Conservation (phyloP, 2,113 vertebrate species). For the Eudyptes chrysolophus region DNA sequence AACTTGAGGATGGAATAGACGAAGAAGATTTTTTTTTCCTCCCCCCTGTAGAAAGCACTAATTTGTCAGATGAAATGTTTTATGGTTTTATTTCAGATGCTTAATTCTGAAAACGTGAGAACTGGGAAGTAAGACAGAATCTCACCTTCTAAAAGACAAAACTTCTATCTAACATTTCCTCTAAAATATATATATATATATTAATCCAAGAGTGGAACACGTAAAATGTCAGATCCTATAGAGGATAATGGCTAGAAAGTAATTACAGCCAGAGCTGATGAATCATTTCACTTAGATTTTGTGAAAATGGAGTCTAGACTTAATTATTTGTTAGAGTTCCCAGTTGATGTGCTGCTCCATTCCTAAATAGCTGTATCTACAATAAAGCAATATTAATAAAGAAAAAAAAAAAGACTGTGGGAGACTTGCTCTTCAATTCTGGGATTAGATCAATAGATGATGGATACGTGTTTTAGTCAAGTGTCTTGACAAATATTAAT, state of each 20-base stretch:
- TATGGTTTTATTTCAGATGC: neutral
- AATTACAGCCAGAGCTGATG: conserved; percentile 55
- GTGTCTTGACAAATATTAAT: conserved; percentile 38
- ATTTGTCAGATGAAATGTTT: neutral
- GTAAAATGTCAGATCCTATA: neutral
- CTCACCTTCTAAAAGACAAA: conserved; percentile 13
- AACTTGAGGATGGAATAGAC: neutral
- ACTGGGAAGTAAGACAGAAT: neutral
- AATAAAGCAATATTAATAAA: conserved; percentile 35
- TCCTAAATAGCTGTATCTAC: conserved; percentile 26
- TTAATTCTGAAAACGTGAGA: neutral
- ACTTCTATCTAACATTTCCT: neutral
- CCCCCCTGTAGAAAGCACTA: neutral
- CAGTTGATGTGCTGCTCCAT: neutral
- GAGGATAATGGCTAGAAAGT: conserved; percentile 37
- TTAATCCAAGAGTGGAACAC: neutral
- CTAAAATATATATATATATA: neutral
- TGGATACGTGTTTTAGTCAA: conserved; percentile 24
- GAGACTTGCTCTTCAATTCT: neutral
- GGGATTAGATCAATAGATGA: conserved; percentile 32
- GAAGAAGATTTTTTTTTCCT: neutral
- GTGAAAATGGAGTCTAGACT: conserved; percentile 48
- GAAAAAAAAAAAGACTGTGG: neutral
- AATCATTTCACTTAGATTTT: conserved; percentile 65
- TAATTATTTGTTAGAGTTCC: conserved; percentile 40